Evolutionary conservation across 2,888 invertebrate species (phyloP).

Genomic region (Dasypolia templi): DNA sequence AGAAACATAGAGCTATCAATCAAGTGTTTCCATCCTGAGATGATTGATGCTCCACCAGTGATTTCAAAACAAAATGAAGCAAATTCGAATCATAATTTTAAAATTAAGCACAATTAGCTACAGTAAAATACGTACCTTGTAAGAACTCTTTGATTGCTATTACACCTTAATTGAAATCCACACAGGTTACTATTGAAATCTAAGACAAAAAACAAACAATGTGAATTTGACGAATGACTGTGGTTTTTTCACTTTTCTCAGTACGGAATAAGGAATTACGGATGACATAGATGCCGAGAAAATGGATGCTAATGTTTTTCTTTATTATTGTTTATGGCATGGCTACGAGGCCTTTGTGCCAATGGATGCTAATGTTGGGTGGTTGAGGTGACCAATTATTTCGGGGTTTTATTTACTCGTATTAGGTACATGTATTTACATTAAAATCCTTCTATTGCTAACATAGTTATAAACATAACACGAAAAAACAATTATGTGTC

Average conservation of each 20-base stretch:
- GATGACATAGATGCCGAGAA: neutral
- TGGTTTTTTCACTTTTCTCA: neutral
- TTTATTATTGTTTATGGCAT: too few relatives aligned
- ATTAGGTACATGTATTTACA: too few relatives aligned
- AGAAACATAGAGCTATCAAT: neutral
- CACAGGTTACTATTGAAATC: too few relatives aligned
- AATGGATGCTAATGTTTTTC: too few relatives aligned
- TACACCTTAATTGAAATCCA: constrained; percentile 3
- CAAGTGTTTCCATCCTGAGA: neutral
- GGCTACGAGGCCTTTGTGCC: too few relatives aligned
- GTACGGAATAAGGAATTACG: too few relatives aligned
- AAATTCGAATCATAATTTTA: neutral
- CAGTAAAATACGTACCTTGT: neutral
- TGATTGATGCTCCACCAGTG: neutral
- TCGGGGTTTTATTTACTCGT: too few relatives aligned
- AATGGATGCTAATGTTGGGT: too few relatives aligned
- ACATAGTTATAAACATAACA: too few relatives aligned
- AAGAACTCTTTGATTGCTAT: neutral
- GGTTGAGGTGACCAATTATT: neutral
- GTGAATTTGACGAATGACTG: constrained; percentile 9
- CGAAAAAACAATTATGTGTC: too few relatives aligned
- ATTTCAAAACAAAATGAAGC: constrained; percentile 1
- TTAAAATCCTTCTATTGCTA: too few relatives aligned
- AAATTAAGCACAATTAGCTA: constrained; percentile 8
- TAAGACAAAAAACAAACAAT: constrained; percentile 1